Conservation (phyloP, 2,888 invertebrate genomes). For the Protodeltote pygarga region DNA sequence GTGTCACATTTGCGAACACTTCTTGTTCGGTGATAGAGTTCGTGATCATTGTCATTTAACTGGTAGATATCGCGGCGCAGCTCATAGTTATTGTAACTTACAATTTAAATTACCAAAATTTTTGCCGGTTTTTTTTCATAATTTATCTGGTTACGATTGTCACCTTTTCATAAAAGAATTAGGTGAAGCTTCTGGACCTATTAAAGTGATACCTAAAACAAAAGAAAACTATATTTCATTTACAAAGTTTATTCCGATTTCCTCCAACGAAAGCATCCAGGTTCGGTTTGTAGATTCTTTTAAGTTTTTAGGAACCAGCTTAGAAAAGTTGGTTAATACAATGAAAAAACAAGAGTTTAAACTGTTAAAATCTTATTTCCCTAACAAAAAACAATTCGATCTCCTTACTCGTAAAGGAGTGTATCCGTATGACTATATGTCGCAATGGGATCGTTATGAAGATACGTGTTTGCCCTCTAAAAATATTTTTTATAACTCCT, state of each 20-base stretch:
- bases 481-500: not conserved
- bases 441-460: not conserved
- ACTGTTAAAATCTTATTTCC: not conserved
- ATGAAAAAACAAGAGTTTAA: not conserved
- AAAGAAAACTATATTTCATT: conserved; percentile 35
- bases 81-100: conserved; percentile 35
- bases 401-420: not conserved
- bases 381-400: not conserved
- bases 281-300: no score
- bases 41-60: conserved; percentile 25
- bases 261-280: no score
- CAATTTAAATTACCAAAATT: conserved; percentile 26
- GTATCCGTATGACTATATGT: not conserved
- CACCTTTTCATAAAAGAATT: conserved; percentile 41
- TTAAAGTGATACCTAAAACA: conserved; percentile 36
- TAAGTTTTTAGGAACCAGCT: conserved; percentile 1
- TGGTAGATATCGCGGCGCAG: conserved; percentile 23
- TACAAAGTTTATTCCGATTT: conserved; percentile 16
- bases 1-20: no score
- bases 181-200: conserved; percentile 15
- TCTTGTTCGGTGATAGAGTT: no score
- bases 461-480: not conserved
- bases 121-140: conserved; percentile 45
- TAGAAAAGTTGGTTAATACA: conserved; percentile 1
- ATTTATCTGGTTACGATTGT: conserved; percentile 38